Evolutionary conservation across 2,113 vertebrate species (phyloP).

Genomic region (Coturnix japonica): DNA sequence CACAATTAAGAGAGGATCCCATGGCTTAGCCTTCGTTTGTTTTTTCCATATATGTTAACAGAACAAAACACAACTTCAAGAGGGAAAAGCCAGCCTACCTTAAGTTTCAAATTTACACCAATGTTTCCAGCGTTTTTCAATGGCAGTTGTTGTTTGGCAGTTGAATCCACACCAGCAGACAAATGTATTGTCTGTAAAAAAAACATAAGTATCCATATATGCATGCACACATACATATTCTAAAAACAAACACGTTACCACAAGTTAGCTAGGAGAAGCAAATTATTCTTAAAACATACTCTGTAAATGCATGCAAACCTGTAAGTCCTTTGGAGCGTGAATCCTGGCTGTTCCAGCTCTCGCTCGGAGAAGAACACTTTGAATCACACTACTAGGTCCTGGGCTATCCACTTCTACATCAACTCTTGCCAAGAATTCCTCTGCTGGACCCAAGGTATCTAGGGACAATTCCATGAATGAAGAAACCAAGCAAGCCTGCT

Average conservation of each 20-base stretch:
- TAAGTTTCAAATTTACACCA: constrained; percentile 85
- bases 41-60: not conserved
- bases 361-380: constrained; percentile 85
- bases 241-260: not conserved
- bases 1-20: not conserved
- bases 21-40: not conserved
- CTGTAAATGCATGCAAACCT: constrained; percentile 77
- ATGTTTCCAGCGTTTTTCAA: constrained; percentile 97
- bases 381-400: constrained; percentile 86
- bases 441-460: constrained; percentile 84
- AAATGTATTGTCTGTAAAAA: constrained; percentile 85
- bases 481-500: not conserved
- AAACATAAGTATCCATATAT: not conserved
- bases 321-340: constrained; percentile 89
- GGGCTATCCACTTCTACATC: constrained; percentile 94
- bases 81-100: constrained; percentile 77
- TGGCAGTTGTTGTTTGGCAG: constrained; percentile 84
- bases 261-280: not conserved
- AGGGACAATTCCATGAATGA: not conserved
- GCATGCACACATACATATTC: rapidly evolving
- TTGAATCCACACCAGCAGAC: constrained; percentile 78
- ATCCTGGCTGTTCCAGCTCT: constrained; percentile 90
- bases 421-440: constrained; percentile 88
- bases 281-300: not conserved
- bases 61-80: not conserved